Evolutionary conservation across 2,888 invertebrate genomes (phyloP).

Genomic region (Mythimna impura): DNA sequence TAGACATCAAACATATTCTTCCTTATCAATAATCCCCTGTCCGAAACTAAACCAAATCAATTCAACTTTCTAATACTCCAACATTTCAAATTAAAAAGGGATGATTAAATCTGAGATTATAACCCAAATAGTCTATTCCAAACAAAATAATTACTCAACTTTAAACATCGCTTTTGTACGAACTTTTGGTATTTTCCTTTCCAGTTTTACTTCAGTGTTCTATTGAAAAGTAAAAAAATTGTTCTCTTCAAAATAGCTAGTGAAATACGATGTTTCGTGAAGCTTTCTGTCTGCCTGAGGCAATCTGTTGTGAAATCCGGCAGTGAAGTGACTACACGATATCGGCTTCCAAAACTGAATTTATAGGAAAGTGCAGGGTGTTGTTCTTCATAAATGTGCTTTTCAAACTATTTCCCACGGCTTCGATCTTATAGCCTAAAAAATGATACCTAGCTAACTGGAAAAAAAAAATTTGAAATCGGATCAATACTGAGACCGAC

Average conservation of each 20-base stretch:
- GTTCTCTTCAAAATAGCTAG: slow-evolving; percentile 39
- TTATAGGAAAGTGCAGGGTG: slow-evolving; percentile 16
- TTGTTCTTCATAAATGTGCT: slow-evolving; percentile 8
- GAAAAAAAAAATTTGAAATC: too few species aligned
- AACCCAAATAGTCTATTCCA: not conserved
- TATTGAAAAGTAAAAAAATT: slow-evolving; percentile 38
- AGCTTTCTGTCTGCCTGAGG: slow-evolving; percentile 38
- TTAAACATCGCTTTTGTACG: slow-evolving; percentile 36
- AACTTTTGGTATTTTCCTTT: slow-evolving; percentile 38
- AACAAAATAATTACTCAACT: slow-evolving; percentile 47
- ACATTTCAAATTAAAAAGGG: slow-evolving; percentile 5
- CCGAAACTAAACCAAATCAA: slow-evolving; percentile 4
- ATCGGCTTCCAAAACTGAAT: slow-evolving; percentile 32
- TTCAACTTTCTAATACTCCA: slow-evolving; percentile 2
- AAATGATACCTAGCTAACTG: too few species aligned
- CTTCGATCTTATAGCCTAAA: not conserved
- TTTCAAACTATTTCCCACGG: not conserved
- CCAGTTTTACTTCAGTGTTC: slow-evolving; percentile 24
- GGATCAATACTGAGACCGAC: too few species aligned
- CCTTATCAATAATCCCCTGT: slow-evolving; percentile 33
- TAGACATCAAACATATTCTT: slow-evolving; percentile 14
- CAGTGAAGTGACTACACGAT: slow-evolving; percentile 18
- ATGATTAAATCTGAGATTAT: slow-evolving; percentile 5
- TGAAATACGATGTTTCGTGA: slow-evolving; percentile 33
- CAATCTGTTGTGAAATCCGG: slow-evolving; percentile 41